Percentiles rank a stretch among this genome's conserved stretches.
These are phyloP conservation scores for Napeogenes inachia DNA, from an alignment of 2,888 invertebrate genomes.

Conservation along the genomic window DNA sequence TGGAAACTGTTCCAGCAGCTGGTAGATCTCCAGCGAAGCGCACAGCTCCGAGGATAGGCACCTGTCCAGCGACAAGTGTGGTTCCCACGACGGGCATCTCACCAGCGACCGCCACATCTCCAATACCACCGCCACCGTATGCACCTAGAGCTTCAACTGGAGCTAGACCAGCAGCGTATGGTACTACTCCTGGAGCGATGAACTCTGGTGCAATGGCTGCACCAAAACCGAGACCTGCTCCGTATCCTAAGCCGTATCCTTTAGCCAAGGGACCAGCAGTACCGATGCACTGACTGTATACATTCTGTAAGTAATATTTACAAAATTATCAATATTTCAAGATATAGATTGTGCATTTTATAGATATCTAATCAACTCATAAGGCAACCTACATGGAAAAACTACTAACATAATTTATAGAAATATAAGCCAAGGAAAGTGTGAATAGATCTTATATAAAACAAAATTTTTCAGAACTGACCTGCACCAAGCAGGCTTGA, in stretches of 20 bases:
- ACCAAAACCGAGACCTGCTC: constrained; percentile 10
- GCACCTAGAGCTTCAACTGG: background rate
- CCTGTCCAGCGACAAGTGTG: constrained; percentile 40
- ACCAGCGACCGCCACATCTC: constrained; percentile 33
- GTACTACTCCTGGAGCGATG: constrained; percentile 12
- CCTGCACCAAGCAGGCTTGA: constrained; percentile 47
- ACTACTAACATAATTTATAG: too few species aligned
- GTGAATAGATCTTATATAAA: too few species aligned
- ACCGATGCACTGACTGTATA: constrained; percentile 26
- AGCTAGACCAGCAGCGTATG: constrained; percentile 18
- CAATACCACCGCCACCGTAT: constrained; percentile 25
- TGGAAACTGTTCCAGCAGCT: constrained; percentile 40
- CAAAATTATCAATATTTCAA: background rate
- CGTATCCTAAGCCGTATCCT: constrained; percentile 11
- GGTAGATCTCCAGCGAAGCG: constrained; percentile 40
- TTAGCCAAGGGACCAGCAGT: constrained; percentile 14
- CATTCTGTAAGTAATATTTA: constrained; percentile 25
- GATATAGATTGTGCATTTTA: too few species aligned
- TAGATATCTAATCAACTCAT: too few species aligned
- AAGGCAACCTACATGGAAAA: too few species aligned
- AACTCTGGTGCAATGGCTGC: constrained; percentile 5
- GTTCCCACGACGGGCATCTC: constrained; percentile 40
- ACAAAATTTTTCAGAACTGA: constrained; percentile 21
- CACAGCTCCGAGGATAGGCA: constrained; percentile 42
- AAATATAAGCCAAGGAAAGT: too few species aligned